Conservation (phyloP, 1,140 invertebrate genomes). For the Spodoptera litura region DNA sequence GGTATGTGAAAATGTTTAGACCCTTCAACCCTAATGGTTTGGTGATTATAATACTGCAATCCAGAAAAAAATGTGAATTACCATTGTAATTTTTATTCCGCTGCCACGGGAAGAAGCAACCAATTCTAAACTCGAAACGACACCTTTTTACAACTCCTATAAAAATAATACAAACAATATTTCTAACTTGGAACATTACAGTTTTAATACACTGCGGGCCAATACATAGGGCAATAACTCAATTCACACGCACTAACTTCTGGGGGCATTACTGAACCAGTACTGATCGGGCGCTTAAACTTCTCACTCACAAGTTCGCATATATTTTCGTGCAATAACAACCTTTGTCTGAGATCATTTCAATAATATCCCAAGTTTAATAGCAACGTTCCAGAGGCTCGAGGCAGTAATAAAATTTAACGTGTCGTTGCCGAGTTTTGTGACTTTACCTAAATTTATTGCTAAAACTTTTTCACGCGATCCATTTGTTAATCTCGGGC, state of each 20-base stretch:
- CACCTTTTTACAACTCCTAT: constrained; percentile 36
- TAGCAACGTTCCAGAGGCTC: constrained; percentile 63
- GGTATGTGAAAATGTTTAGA: background rate
- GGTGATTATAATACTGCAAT: too few species aligned
- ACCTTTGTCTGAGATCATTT: constrained; percentile 74
- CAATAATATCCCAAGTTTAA: constrained; percentile 79
- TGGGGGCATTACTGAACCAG: constrained; percentile 24
- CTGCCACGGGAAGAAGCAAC: background rate
- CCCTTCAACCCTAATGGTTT: too few species aligned
- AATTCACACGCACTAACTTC: constrained; percentile 41
- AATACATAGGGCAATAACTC: constrained; percentile 36
- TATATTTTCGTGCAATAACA: constrained; percentile 55
- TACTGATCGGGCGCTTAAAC: constrained; percentile 55
- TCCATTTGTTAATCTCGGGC: constrained; percentile 71
- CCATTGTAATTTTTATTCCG: too few species aligned
- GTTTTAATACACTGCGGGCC: constrained; percentile 38
- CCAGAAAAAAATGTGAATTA: too few species aligned
- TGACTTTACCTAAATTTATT: constrained; percentile 71
- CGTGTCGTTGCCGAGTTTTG: constrained; percentile 72
- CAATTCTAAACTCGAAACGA: constrained; percentile 1
- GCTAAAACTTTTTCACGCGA: constrained; percentile 68
- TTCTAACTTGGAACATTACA: constrained; percentile 36
- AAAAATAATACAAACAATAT: constrained; percentile 36
- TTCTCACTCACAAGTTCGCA: constrained; percentile 55
- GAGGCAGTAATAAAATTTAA: constrained; percentile 78